phyloP scores from a whole-genome alignment of 2,797 vertebrate genomes.

The Acomys russatus region DNA sequence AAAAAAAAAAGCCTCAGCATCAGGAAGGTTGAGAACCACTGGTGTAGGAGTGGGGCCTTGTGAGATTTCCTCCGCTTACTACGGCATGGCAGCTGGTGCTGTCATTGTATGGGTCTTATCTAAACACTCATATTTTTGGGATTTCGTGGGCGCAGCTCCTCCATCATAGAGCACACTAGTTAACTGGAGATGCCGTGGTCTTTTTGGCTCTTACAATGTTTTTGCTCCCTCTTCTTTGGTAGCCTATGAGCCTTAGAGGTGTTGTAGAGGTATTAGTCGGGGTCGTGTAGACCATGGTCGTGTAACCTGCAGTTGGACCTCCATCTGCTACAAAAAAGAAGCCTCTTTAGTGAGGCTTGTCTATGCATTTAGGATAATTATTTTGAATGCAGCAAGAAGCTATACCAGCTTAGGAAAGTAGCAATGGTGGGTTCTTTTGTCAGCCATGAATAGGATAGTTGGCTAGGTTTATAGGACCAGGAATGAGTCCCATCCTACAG shows the following conservation, averaged over 20 bases:
- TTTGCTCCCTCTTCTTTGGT: not conserved
- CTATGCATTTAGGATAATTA: not conserved
- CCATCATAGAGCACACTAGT: no score
- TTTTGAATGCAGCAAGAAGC: not conserved
- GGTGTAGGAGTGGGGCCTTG: not conserved
- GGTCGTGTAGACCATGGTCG: not conserved
- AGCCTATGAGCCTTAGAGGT: not conserved
- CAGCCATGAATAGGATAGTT: not conserved
- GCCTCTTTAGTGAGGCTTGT: not conserved
- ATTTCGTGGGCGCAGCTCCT: not conserved
- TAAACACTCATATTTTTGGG: not conserved
- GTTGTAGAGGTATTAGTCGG: not conserved
- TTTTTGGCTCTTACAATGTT: not conserved
- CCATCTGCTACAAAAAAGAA: not conserved
- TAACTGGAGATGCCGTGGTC: not conserved
- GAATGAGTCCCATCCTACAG: not conserved
- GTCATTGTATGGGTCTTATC: not conserved
- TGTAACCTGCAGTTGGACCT: not conserved
- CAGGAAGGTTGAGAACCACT: not conserved
- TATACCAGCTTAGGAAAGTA: not conserved
- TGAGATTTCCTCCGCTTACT: not conserved
- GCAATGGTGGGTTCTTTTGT: not conserved
- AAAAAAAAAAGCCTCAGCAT: not conserved
- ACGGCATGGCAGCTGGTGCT: rapidly evolving
- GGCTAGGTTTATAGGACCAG: not conserved